These are phyloP conservation scores for Caenorhabditis sp. DNA, from an alignment of 2,888 invertebrate genomes.

Conservation along the genomic window DNA sequence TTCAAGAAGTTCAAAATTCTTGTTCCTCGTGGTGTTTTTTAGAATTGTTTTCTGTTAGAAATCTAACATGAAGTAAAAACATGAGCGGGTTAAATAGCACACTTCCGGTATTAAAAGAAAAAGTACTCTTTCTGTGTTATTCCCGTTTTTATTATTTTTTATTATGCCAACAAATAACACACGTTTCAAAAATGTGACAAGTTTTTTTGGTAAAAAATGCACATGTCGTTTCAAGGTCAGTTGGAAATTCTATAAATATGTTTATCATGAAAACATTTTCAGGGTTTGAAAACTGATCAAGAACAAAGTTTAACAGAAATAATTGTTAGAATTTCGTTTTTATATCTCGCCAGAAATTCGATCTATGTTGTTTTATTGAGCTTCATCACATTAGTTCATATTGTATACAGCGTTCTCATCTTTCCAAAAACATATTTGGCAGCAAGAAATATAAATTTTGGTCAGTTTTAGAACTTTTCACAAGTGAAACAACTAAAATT, in stretches of 20 bases:
- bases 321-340: slow-evolving; percentile 16
- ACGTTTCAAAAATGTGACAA: slow-evolving; percentile 6
- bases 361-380: slow-evolving; percentile 21
- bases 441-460: slow-evolving; percentile 15
- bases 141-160: background rate
- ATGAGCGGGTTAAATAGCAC: background rate
- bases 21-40: too few relatives aligned
- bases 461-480: slow-evolving; percentile 6
- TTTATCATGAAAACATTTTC: slow-evolving; percentile 1
- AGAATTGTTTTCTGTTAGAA: too few relatives aligned
- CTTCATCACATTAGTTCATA: slow-evolving; percentile 16
- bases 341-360: slow-evolving; percentile 24
- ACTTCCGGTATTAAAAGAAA: background rate
- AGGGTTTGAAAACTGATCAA: slow-evolving; percentile 31
- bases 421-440: slow-evolving; percentile 29
- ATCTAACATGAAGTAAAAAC: background rate
- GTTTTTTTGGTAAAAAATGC: background rate
- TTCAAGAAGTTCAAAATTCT: too few relatives aligned
- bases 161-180: background rate
- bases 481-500: too few relatives aligned
- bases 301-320: slow-evolving; percentile 24
- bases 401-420: slow-evolving; percentile 21
- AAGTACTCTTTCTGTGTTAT: background rate
- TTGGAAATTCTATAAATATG: background rate
- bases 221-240: background rate